These are phyloP conservation scores for Kuschelorhynchus macadamiae DNA, from an alignment of 2,888 invertebrate species.

Conservation along the genomic window DNA sequence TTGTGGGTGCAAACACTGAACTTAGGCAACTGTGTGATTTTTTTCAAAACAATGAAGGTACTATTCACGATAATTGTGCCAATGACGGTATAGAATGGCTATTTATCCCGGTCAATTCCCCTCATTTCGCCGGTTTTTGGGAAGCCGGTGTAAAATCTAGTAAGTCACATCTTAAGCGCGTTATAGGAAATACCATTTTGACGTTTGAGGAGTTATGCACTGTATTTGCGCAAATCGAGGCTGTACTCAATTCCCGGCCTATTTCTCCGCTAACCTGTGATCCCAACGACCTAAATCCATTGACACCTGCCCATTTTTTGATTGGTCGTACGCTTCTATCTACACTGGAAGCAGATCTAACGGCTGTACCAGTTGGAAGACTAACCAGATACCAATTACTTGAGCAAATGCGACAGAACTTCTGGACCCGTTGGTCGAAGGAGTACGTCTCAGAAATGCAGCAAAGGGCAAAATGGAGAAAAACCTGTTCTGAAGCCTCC, in stretches of 20 bases:
- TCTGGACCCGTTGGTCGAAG: too few relatives aligned
- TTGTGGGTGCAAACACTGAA: constrained; percentile 15
- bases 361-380: background rate
- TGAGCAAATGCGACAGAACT: constrained; percentile 9
- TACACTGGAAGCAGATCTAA: constrained; percentile 53
- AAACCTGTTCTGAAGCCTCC: background rate
- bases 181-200: constrained; percentile 48
- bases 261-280: constrained; percentile 53
- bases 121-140: constrained; percentile 55
- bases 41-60: constrained; percentile 19
- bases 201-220: constrained; percentile 57
- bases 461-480: constrained; percentile 6
- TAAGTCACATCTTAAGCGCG: constrained; percentile 54
- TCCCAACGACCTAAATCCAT: constrained; percentile 51
- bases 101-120: constrained; percentile 48
- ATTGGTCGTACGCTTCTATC: constrained; percentile 54
- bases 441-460: constrained; percentile 19
- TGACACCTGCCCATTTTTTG: constrained; percentile 60
- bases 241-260: constrained; percentile 56
- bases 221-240: constrained; percentile 52
- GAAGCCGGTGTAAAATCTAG: constrained; percentile 56
- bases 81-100: constrained; percentile 16
- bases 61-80: background rate
- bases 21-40: constrained; percentile 8
- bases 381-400: constrained; percentile 13